Evolutionary conservation across 30 jellyfish, hydroid and myxozoan genomes (phyloP).

Genomic region (Aurelia coerulea): DNA sequence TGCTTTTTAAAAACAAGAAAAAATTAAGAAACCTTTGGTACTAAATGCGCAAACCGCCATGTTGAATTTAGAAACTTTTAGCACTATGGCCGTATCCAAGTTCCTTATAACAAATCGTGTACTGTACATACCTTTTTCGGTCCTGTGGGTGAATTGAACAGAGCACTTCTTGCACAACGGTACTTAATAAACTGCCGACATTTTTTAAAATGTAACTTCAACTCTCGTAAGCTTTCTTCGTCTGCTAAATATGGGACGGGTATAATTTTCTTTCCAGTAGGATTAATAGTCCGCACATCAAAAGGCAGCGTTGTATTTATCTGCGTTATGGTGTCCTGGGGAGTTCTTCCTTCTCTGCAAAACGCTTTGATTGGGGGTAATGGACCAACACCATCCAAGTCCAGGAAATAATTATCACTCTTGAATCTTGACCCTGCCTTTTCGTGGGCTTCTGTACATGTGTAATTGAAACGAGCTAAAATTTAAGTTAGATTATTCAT

Average conservation of each 20-base stretch:
- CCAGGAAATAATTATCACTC: constrained; percentile 92
- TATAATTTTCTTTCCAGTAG: constrained; percentile 66
- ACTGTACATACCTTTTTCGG: constrained; percentile 60
- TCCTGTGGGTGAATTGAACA: constrained; percentile 89
- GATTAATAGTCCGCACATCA: constrained; percentile 69
- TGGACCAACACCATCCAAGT: constrained; percentile 96
- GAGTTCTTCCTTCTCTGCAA: constrained; percentile 90
- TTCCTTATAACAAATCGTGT: too few species aligned
- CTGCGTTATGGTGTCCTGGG: constrained; percentile 90
- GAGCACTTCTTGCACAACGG: constrained; percentile 85
- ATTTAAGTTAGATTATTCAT: background rate
- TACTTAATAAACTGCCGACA: constrained; percentile 85
- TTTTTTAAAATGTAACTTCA: constrained; percentile 61
- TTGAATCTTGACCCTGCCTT: constrained; percentile 83
- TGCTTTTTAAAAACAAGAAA: too few species aligned
- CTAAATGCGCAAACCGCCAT: too few species aligned
- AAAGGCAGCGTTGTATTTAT: constrained; percentile 79
- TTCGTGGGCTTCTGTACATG: constrained; percentile 87
- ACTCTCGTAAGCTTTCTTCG: constrained; percentile 88
- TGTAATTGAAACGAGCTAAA: constrained; percentile 96
- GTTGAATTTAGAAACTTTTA: too few species aligned
- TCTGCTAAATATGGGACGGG: constrained; percentile 82
- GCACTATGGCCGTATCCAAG: too few species aligned
- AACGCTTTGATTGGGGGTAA: constrained; percentile 84
- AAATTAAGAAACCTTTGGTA: too few species aligned